phyloP scores from a whole-genome alignment of 2,888 invertebrate genomes.

The Apomyelois bistriatella region DNA sequence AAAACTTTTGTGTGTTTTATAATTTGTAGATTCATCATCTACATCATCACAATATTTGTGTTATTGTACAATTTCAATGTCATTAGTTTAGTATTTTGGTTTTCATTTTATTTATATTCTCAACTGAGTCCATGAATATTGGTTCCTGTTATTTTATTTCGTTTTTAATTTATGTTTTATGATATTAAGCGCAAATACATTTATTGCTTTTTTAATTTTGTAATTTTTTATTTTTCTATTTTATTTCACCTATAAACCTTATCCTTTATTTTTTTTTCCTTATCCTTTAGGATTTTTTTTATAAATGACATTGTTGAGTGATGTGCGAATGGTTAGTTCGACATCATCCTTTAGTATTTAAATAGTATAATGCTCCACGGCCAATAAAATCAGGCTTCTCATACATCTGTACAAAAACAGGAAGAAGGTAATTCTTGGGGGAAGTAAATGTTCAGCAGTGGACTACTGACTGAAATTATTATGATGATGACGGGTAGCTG shows the following conservation, averaged over 20 bases:
- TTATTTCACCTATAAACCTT: slow-evolving; percentile 7
- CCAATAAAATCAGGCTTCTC: too few relatives aligned
- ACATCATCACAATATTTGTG: slow-evolving; percentile 31
- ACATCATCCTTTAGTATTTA: too few relatives aligned
- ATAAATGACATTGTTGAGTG: too few relatives aligned
- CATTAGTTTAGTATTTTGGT: slow-evolving; percentile 34
- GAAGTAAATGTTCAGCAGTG: too few relatives aligned
- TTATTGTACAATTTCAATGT: slow-evolving; percentile 46
- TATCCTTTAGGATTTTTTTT: too few relatives aligned
- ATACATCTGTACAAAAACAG: too few relatives aligned
- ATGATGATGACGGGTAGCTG: too few relatives aligned
- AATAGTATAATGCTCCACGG: too few relatives aligned
- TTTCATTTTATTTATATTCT: slow-evolving; percentile 41
- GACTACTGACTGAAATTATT: too few relatives aligned
- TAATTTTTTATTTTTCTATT: slow-evolving; percentile 45
- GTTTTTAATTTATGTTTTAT: slow-evolving; percentile 71
- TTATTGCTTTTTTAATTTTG: slow-evolving; percentile 68
- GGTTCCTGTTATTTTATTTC: slow-evolving; percentile 80
- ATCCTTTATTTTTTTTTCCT: not conserved
- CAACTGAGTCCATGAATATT: slow-evolving; percentile 47
- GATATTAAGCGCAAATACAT: slow-evolving; percentile 72
- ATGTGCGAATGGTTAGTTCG: too few relatives aligned
- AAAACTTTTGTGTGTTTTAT: slow-evolving; percentile 57
- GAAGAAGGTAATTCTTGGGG: too few relatives aligned
- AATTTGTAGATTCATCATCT: slow-evolving; percentile 30